Evolutionary conservation across 2,888 invertebrate genomes (phyloP), one percentile per base, ranked within the genome.

Genomic region (Mythimna vitellina): DNA sequence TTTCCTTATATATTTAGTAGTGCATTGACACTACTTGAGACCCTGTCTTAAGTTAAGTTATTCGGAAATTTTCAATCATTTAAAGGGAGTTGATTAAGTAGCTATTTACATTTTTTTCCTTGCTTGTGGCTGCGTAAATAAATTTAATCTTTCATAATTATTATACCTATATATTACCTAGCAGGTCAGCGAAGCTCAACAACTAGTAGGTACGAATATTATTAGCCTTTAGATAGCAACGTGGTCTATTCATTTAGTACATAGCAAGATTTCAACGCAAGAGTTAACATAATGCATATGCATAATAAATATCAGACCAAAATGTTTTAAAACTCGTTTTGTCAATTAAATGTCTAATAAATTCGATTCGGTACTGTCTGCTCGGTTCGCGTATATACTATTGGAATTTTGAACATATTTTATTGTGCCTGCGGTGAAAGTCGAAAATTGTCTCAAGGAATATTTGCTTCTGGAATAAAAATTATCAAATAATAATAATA

Each of bases 21-120:
- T 72, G 61, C 80, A 56, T 82, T 79, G 80, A 82, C 78, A 60
- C 79, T 71, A 29, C 62, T 54, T 65, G 14, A 60, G 49, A 53
- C 54, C 53, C 65, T 63, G 57, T 51, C 20, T 49, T 53, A 35
- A 46, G 58, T 56, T 22, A 69, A 53, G 49, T 54, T 63, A 64
- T 22, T 54, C 32, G 46, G 6, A 53, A 9, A 38, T 56, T 53
- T 58, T 49, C 22, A 25, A 71, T 29, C 22, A 38, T 58, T 51
- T 38, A 38, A 29, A 9, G 35, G 35, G 42, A 25, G 9, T 14
- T 10, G 20, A 54, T 62, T 62, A 73, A n/a, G 4, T 25, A 20
- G 29, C 25, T 17, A n/a, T 46, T n/a, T 46, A 73, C 17, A 56
- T 2, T 0, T 9, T 53, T 56, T 66, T 49, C 29, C 32, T 61